Evolutionary conservation across 1,140 invertebrate genomes (phyloP), one percentile per base, ranked within the genome.

Genomic region (Brachionus rubens): DNA sequence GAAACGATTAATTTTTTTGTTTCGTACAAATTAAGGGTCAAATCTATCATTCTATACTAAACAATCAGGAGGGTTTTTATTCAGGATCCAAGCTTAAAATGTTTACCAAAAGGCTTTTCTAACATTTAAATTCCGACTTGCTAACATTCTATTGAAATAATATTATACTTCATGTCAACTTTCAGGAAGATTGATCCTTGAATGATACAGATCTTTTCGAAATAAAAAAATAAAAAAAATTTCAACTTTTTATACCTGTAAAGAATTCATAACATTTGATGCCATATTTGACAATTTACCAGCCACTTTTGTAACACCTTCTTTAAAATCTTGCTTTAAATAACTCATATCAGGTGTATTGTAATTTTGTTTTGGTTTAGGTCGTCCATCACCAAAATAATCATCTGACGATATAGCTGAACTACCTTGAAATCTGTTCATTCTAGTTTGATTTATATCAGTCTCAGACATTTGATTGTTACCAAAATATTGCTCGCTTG

Each of bases 251-350:
- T 26, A 54, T 78, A 85, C 93, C 88, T 96, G 93, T 81, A 96
- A 87, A 78, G 92, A 93, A 75, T 90, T 90, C 87, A 97, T 94
- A 2, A 98, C 90, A 78, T 93, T 93, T 86, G 91, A 96, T 68
- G 95, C 94, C 76, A 98, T 85, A 76, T 90, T 93, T 79, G 94
- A 96, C 12, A 99, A 84, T 81, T 91, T 91, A 4, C 92, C 94
- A 33, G 96, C 95, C 76, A 98, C 94, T 87, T 95, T 96, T 75
- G 91, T 93, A 36, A 98, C 94, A 70, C 96, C 95, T 84, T 95
- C 91, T 79, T 90, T 89, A 6, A 99, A 93, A 79, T 93, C 94
- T 85, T 99, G 96, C 82, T 92, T 92, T 0, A 99, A 93, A 81
- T 98, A 95, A 78, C 96, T 92, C 54, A 98, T 87, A 83, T 94